Conservation (phyloP, 2,888 invertebrate genomes). For the Malacosoma neustria region DNA sequence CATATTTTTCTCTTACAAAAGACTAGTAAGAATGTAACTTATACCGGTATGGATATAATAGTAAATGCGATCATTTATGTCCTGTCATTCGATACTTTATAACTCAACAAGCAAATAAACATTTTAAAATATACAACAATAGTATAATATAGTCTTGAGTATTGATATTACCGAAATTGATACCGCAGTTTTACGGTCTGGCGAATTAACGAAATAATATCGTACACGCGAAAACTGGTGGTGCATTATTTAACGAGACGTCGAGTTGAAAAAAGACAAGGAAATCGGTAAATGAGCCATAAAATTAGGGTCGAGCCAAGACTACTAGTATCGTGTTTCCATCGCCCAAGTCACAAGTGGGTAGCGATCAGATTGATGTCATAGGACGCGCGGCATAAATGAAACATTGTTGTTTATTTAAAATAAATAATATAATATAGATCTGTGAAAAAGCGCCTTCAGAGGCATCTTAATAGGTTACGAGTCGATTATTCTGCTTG, state of each 20-base stretch:
- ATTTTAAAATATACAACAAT: background rate
- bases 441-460: too few species aligned
- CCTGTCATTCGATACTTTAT: background rate
- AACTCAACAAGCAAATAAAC: background rate
- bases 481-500: too few species aligned
- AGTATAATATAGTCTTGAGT: constrained; percentile 7
- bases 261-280: constrained; percentile 54
- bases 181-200: constrained; percentile 38
- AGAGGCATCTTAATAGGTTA: too few species aligned
- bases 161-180: constrained; percentile 46
- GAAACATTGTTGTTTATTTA: too few species aligned
- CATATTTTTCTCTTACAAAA: too few species aligned
- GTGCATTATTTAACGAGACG: constrained; percentile 34
- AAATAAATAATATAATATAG: too few species aligned
- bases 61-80: background rate
- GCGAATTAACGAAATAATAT: constrained; percentile 33
- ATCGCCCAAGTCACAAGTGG: constrained; percentile 14
- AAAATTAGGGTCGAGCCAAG: constrained; percentile 60
- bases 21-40: too few species aligned
- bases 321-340: constrained; percentile 44
- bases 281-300: constrained; percentile 59
- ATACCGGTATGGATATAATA: too few species aligned
- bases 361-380: constrained; percentile 13
- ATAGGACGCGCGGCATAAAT: too few species aligned
- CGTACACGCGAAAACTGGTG: constrained; percentile 21